A percentile compares a stretch with the other conserved stretches of the same genome.
Conservation (phyloP, 2,113 vertebrate species). For the Microtus montanus region DNA sequence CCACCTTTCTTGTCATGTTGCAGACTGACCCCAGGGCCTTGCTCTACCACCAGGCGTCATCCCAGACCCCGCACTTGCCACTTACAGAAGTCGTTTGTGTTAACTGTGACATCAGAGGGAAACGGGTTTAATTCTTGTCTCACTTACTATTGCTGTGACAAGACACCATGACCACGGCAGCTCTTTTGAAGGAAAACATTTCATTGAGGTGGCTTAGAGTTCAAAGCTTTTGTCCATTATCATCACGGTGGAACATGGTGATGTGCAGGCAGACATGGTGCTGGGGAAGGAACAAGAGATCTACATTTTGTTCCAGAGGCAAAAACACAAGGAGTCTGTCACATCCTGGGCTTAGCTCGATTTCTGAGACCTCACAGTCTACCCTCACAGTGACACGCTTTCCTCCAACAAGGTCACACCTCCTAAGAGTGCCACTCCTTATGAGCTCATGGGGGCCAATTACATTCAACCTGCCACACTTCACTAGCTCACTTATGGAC, state of each 20-base stretch:
- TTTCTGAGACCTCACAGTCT: not conserved
- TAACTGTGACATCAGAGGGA: not conserved
- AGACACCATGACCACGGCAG: not conserved
- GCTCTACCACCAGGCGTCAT: not conserved
- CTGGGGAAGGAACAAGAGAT: not conserved
- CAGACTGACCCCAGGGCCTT: not conserved
- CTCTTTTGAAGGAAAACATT: not conserved
- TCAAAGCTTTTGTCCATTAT: not conserved
- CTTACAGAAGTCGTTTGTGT: not conserved
- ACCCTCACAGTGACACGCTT: not conserved
- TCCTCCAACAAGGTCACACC: not conserved
- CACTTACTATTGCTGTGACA: not conserved
- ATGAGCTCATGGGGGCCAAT: not conserved
- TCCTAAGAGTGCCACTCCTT: not conserved
- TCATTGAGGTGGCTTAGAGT: not conserved
- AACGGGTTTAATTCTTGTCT: not conserved
- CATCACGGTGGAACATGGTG: not conserved
- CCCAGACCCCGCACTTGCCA: not conserved
- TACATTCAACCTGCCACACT: not conserved
- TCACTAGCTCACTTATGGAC: not conserved
- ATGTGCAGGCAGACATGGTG: not conserved
- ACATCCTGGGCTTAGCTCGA: not conserved
- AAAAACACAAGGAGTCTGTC: not conserved
- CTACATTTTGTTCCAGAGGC: not conserved
- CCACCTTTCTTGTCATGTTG: not conserved